A percentile compares a stretch with the other conserved stretches of the same genome.
phyloP scores from a whole-genome alignment of 2,113 vertebrate genomes.

The Eidolon helvum region DNA sequence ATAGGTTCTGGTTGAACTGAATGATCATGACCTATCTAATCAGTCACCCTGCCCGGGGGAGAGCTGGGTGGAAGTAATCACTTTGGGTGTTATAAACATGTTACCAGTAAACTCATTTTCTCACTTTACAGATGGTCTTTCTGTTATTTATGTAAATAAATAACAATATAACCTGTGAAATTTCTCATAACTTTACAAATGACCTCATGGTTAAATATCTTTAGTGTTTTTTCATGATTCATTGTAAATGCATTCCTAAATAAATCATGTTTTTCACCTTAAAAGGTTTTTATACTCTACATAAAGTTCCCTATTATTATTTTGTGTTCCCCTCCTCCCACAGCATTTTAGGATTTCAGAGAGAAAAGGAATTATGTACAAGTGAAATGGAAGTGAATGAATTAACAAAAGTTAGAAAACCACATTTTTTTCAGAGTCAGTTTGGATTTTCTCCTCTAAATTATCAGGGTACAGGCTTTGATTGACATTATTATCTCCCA shows the following conservation, averaged over 20 bases:
- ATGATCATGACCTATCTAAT: not conserved
- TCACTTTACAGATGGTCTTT: not conserved
- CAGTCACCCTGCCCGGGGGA: not conserved
- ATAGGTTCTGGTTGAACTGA: not conserved
- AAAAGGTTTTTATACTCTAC: not conserved
- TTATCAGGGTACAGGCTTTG: not conserved
- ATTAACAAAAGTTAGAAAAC: not conserved
- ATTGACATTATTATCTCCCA: not conserved
- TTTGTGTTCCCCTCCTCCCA: not conserved
- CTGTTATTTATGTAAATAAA: not conserved
- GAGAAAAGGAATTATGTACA: not conserved
- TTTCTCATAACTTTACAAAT: not conserved
- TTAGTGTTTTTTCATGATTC: conserved; percentile 6
- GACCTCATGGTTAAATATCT: not conserved
- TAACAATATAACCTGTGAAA: not conserved
- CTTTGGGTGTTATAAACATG: not conserved
- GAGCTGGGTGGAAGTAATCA: not conserved
- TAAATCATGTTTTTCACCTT: not conserved
- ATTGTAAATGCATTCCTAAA: not conserved
- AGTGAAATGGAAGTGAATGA: not conserved
- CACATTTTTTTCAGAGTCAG: not conserved
- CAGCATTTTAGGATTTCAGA: not conserved
- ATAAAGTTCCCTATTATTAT: not conserved
- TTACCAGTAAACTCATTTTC: not conserved
- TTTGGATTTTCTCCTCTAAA: conserved; percentile 5